Evolutionary conservation across 2,113 vertebrate genomes (phyloP).

Genomic region (Hippopotamus amphibius): DNA sequence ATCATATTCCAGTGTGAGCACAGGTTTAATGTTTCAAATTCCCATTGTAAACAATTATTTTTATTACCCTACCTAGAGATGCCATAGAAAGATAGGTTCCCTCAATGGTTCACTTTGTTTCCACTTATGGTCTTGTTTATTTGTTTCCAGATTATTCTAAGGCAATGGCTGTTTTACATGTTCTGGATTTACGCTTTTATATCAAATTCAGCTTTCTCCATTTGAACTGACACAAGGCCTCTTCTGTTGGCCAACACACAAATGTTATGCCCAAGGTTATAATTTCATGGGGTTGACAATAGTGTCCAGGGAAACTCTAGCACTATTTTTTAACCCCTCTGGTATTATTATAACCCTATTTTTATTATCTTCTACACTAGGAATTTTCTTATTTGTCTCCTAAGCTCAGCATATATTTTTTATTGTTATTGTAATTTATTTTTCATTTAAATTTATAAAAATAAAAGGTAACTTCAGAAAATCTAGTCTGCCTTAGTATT

Average conservation of each 20-base stretch:
- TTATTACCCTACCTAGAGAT: not conserved
- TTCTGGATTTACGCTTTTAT: not conserved
- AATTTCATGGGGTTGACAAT: not conserved
- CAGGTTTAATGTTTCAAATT: not conserved
- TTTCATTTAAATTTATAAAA: not conserved
- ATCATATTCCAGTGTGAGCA: not conserved
- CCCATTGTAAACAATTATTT: not conserved
- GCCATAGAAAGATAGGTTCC: not conserved
- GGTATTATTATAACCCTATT: not conserved
- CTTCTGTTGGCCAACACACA: not conserved
- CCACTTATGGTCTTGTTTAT: not conserved
- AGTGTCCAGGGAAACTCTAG: not conserved
- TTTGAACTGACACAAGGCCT: not conserved
- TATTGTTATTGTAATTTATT: not conserved
- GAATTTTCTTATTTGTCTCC: not conserved
- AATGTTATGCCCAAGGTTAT: not conserved
- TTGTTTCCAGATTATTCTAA: not conserved
- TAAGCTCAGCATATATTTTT: not conserved
- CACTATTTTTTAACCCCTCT: not conserved
- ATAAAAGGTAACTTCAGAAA: not conserved
- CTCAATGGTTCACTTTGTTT: not conserved
- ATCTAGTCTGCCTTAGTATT: not conserved
- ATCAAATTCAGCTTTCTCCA: not conserved
- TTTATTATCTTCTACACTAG: not conserved
- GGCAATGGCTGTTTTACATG: not conserved